A percentile compares a stretch with the other conserved stretches of the same genome.
Conservation (phyloP, 92 coral and sea anemone genomes). For the Umimayanthus chanpuru region DNA sequence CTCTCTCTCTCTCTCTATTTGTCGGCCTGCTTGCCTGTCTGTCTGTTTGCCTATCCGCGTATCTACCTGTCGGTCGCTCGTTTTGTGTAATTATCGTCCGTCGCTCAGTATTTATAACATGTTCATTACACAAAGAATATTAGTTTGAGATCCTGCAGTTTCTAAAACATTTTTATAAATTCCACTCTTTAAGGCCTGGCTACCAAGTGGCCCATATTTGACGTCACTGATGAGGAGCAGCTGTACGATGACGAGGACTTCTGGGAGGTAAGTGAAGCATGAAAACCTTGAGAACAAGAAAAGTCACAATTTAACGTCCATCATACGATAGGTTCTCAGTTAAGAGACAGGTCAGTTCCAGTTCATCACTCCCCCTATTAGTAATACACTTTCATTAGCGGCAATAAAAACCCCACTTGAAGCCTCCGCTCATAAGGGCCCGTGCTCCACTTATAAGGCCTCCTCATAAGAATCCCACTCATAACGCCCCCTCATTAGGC, state of each 20-base stretch:
- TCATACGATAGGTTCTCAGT: no score
- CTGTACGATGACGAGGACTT: conserved; percentile 87
- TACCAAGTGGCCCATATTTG: conserved; percentile 67
- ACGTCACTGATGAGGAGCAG: conserved; percentile 73
- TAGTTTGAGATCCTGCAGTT: neutral
- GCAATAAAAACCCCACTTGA: no score
- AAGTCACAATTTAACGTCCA: no score
- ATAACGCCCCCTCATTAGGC: no score
- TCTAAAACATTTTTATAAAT: neutral
- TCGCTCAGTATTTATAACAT: neutral
- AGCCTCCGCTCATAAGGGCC: no score
- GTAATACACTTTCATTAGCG: no score
- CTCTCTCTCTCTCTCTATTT: neutral
- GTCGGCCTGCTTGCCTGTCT: neutral
- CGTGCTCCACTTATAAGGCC: no score
- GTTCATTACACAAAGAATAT: no score
- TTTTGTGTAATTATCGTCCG: neutral
- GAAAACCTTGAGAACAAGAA: no score
- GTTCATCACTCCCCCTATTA: no score
- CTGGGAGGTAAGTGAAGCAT: conserved; percentile 74
- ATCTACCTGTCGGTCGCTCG: neutral
- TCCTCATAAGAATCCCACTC: no score
- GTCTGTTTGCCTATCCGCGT: neutral
- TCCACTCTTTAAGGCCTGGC: conserved; percentile 52
- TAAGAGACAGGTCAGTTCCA: no score